Evolutionary conservation across 2,888 invertebrate species (phyloP), one percentile per base, ranked within the genome.

Genomic region (Lasioglossum oenotherae): DNA sequence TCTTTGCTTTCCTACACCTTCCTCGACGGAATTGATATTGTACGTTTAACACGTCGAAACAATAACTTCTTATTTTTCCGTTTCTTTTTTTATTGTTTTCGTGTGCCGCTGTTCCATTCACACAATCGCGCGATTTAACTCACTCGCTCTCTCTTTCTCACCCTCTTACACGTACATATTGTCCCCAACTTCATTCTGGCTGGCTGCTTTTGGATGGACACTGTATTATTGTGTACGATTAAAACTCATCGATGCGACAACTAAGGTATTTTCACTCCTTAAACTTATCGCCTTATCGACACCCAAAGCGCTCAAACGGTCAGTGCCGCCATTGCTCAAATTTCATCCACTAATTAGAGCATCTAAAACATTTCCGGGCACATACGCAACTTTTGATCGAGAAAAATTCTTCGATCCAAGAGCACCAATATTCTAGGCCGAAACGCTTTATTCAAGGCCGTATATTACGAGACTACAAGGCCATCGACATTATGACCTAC

Each of bases 131-230:
- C 35, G 35, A 16, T 64, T 64, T 31, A 16, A 64, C n/a, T 57
- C 57, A 57, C 57, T n/a, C 57, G 8, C 57, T 57, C 57, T 57
- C 38, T 10, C 38, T 69, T 5, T 84, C 73, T 77, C 35, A 69
- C 44, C 67, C 46, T 72, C 82, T 80, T 81, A 82, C 79, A 31
- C 82, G 44, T 71, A 78, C 71, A 80, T 74, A 78, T 87, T 86
- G 82, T 87, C 82, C 85, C 75, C 49, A 81, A 90, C 85, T 87
- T 82, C 77, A 86, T 86, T 73, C 83, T 90, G 89, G 90, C 90
- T 91, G 92, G 92, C 90, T 91, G 83, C 86, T 86, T 85, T 69
- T 92, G 92, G 92, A 93, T 92, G 93, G 93, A 92, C 87, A 85
- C 86, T 85, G 89, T 90, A 86, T 90, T 86, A 86, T 80, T 88